These are phyloP conservation scores for Pygoscelis antarcticus DNA, from an alignment of 2,113 vertebrate genomes.

Conservation along the genomic window DNA sequence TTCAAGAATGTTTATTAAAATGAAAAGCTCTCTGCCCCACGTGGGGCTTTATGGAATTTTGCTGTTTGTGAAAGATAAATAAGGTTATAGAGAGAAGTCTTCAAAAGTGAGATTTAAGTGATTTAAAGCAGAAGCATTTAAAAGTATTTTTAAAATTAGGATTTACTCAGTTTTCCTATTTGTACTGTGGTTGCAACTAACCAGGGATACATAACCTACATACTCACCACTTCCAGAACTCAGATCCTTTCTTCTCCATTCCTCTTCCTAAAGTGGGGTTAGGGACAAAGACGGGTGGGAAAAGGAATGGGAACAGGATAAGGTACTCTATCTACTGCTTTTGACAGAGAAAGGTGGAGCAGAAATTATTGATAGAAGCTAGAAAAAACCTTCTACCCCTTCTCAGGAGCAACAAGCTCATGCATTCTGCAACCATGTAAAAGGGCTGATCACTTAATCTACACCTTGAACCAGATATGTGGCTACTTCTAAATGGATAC, in stretches of 20 bases:
- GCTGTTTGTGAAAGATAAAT: background rate
- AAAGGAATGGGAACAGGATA: background rate
- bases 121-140: background rate
- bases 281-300: background rate
- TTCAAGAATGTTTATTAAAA: background rate
- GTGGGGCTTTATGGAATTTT: background rate
- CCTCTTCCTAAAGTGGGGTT: background rate
- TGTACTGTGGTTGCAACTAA: background rate
- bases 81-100: background rate
- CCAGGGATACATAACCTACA: background rate
- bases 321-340: background rate
- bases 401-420: background rate
- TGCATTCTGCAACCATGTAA: background rate
- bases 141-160: background rate
- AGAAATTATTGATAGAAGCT: background rate
- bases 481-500: background rate
- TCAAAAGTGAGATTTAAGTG: background rate
- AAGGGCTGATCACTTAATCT: background rate
- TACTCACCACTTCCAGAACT: background rate
- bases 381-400: background rate
- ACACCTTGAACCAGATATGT: background rate
- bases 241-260: background rate
- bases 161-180: background rate
- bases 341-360: background rate
- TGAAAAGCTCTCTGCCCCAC: background rate